phyloP scores from a whole-genome alignment of 2,113 vertebrate genomes.

The Bufo bufo region DNA sequence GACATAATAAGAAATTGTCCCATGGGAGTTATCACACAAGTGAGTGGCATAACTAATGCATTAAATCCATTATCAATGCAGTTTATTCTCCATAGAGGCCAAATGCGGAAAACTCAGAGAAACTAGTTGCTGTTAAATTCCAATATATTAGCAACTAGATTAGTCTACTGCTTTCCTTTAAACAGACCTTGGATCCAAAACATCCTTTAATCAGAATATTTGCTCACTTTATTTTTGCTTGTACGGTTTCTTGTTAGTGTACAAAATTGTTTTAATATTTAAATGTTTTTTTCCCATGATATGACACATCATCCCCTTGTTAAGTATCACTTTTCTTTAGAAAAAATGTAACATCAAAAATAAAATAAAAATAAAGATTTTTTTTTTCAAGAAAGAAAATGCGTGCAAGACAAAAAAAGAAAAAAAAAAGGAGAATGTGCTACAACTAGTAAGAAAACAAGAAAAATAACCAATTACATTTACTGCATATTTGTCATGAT shows the following conservation, averaged over 20 bases:
- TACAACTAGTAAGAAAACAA: conserved; percentile 69
- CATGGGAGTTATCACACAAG: not conserved
- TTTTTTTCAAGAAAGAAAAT: conserved; percentile 69
- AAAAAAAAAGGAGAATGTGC: conserved; percentile 72
- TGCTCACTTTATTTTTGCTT: not conserved
- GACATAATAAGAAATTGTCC: not conserved
- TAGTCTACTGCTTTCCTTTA: not conserved
- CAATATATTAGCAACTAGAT: not conserved
- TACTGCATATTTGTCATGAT: conserved; percentile 78
- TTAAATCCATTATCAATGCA: not conserved
- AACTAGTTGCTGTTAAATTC: not conserved
- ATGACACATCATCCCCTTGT: conserved; percentile 1
- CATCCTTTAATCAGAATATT: conserved; percentile 40
- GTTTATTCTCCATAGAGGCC: not conserved
- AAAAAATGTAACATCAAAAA: conserved; percentile 61
- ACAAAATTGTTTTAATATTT: not conserved
- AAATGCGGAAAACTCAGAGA: not conserved
- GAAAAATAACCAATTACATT: conserved; percentile 72
- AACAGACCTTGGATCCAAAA: conserved; percentile 34
- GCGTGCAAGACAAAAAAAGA: conserved; percentile 70
- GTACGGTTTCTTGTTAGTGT: not conserved
- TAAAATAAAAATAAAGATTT: conserved; percentile 53
- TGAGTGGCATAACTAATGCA: not conserved
- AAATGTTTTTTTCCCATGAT: not conserved
- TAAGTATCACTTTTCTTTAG: conserved; percentile 29